Base-by-base conservation (phyloP, 2,888 invertebrate species). In the Darwinula stevensoni region DNA sequence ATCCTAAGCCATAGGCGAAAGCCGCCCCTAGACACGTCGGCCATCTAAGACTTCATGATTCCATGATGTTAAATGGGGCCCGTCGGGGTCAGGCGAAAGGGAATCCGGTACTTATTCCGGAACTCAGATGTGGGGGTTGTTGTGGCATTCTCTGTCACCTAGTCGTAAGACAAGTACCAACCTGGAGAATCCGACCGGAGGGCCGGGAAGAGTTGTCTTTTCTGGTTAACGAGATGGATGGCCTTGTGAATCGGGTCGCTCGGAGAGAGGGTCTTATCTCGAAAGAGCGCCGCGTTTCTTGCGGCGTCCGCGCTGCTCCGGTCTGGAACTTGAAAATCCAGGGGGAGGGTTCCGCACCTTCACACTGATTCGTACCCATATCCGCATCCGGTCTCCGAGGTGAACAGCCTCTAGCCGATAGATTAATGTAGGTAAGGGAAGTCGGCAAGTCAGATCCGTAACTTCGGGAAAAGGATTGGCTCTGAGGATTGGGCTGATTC, bases 361-460 rank as follows among this genome's bases (percentile, higher is more conserved):
- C 55, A 48, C 48, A 46, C 51, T 55, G 49, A 55, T 44, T 58
- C 62, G 63, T 65, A 64, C 63, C 62, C 58, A 63, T 62, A 64
- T 62, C 64, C 63, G 63, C 64, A 66, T 60, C 65, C 65, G 66
- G 65, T 67, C 62, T 66, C 64, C 64, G 61, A 65, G 64, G 63
- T 63, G 54, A 61, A 53, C 54, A 62, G 60, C 61, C 62, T 63
- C 59, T 62, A 58, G 62, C 61, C 59, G 56, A 59, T 59, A 56
- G 60, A 62, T 54, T 57, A 63, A 65, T 61, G 61, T 61, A 61
- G 61, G 57, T 60, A 62, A 62, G 61, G 59, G 59, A 63, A 62
- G 61, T 62, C 60, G 61, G 59, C 62, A 65, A 65, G 60, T 56
- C 59, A 52, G 61, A 63, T 63, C 49, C 48, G 49, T 51, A 56